Evolutionary conservation across 2,113 vertebrate genomes (phyloP).

Genomic region (Thunnus maccoyii): DNA sequence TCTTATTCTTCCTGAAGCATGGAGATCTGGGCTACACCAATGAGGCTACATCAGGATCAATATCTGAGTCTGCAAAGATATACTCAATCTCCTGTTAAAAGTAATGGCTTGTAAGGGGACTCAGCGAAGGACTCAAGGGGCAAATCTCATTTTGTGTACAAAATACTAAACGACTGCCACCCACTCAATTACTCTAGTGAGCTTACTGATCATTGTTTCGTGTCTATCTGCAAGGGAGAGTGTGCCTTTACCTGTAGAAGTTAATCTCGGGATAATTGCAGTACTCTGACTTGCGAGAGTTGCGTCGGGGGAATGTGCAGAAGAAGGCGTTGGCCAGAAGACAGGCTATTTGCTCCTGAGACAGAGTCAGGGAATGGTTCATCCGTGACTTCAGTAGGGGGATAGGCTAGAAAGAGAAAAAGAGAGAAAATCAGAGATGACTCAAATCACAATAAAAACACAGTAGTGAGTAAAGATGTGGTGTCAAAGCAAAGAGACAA

Average conservation of each 20-base stretch:
- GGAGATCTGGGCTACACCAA: background rate
- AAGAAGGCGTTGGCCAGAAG: slow-evolving; percentile 99
- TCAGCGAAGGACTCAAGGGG: background rate
- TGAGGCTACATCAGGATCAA: slow-evolving; percentile 7
- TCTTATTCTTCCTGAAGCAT: background rate
- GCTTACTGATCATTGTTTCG: background rate
- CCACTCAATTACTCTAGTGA: background rate
- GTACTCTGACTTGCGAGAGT: slow-evolving; percentile 96
- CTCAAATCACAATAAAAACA: background rate
- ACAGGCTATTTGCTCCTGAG: slow-evolving; percentile 96
- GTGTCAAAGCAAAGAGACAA: background rate
- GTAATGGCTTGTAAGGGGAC: slow-evolving; percentile 15
- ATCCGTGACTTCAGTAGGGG: slow-evolving; percentile 93
- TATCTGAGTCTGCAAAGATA: slow-evolving; percentile 5
- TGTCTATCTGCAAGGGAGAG: background rate
- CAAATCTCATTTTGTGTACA: slow-evolving; percentile 22
- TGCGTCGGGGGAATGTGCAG: slow-evolving; percentile 97
- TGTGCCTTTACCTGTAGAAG: slow-evolving; percentile 93
- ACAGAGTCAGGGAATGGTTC: slow-evolving; percentile 98
- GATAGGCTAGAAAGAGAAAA: slow-evolving; percentile 87
- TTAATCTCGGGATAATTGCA: slow-evolving; percentile 97
- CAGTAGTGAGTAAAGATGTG: background rate
- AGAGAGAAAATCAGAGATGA: slow-evolving; percentile 31
- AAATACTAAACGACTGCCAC: slow-evolving; percentile 18
- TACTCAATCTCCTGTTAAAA: slow-evolving; percentile 16